phyloP scores from a whole-genome alignment of 2,113 vertebrate species.

The Steatornis caripensis region DNA sequence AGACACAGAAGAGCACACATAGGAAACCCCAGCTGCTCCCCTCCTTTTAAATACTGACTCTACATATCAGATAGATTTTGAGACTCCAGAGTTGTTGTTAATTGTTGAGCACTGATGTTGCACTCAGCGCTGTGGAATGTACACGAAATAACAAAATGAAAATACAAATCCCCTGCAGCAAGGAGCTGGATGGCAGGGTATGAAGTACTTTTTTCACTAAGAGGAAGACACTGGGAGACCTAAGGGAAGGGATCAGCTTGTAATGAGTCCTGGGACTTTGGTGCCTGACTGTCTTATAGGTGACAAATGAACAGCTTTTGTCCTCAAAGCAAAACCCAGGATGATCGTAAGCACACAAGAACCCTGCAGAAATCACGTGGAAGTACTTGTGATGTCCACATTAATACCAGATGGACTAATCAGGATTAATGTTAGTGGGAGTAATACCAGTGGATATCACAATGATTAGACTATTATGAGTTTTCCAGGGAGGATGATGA shows the following conservation, averaged over 20 bases:
- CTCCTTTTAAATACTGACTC: not conserved
- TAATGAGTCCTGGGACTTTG: not conserved
- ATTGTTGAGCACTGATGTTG: not conserved
- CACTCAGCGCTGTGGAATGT: not conserved
- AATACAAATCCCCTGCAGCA: not conserved
- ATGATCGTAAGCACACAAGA: not conserved
- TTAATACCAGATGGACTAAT: conserved; percentile 9
- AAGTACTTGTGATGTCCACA: not conserved
- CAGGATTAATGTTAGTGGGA: conserved; percentile 19
- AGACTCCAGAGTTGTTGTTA: not conserved
- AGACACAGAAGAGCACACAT: not conserved
- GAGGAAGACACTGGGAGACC: not conserved
- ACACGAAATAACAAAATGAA: not conserved
- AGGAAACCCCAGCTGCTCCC: not conserved
- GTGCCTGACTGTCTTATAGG: not conserved
- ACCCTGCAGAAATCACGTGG: not conserved
- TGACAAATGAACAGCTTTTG: not conserved
- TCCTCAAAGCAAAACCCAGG: not conserved
- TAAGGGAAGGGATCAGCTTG: not conserved
- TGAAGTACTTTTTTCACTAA: not conserved
- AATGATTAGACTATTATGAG: conserved; percentile 28
- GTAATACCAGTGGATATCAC: not conserved
- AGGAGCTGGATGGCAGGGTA: not conserved
- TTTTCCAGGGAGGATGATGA: conserved; percentile 8
- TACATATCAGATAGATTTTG: accelerated